Conservation (phyloP, 2,888 invertebrate genomes). For the Nasonovia ribisnigri region DNA sequence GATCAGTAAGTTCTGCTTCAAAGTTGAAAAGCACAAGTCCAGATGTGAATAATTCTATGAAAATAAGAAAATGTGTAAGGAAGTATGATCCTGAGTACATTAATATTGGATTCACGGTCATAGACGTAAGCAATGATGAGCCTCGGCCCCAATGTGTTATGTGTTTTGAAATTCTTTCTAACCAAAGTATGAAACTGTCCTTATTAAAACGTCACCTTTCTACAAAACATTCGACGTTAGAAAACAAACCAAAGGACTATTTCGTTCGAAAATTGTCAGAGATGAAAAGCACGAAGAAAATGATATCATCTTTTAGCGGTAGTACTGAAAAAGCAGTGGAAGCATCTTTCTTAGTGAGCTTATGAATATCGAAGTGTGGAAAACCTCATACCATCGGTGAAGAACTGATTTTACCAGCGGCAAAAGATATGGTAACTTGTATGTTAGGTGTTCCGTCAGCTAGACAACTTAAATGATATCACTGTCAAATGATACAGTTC, state of each 20-base stretch:
- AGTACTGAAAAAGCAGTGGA: constrained; percentile 32
- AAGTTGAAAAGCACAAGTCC: neutral
- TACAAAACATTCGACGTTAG: too few species aligned
- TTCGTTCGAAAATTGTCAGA: too few species aligned
- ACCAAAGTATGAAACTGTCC: too few species aligned
- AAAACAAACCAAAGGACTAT: too few species aligned
- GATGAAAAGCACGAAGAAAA: too few species aligned
- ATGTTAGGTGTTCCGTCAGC: neutral
- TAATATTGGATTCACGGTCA: too few species aligned
- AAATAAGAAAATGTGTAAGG: constrained; percentile 41
- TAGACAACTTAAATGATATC: constrained; percentile 30
- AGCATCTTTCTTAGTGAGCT: constrained; percentile 26
- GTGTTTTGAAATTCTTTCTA: too few species aligned
- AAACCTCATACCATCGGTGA: neutral
- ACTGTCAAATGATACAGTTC: constrained; percentile 30
- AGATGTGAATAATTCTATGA: constrained; percentile 20
- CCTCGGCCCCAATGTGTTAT: too few species aligned
- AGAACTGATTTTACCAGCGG: constrained; percentile 13
- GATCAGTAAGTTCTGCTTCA: constrained; percentile 20
- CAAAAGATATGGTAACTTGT: constrained; percentile 23
- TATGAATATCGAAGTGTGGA: constrained; percentile 23
- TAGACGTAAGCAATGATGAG: too few species aligned
- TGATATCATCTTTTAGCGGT: constrained; percentile 30
- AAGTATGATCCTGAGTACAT: too few species aligned
- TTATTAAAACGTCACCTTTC: too few species aligned